Evolutionary conservation across 2,797 vertebrate genomes (phyloP).

Genomic region (Neosilurus hyrtlii): DNA sequence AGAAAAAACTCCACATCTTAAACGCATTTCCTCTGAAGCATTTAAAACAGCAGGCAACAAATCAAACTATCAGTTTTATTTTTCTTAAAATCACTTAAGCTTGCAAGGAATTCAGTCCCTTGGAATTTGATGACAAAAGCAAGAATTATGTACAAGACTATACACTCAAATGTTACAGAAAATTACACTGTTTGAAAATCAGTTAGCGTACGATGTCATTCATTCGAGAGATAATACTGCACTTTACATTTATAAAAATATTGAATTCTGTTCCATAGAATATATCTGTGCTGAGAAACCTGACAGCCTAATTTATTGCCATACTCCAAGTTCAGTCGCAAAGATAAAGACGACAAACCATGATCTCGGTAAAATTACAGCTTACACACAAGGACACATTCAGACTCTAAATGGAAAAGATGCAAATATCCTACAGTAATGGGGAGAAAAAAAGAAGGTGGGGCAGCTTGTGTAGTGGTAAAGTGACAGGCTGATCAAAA

Average conservation of each 20-base stretch:
- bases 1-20: background rate
- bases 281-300: slow-evolving; percentile 64
- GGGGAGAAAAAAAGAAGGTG: background rate
- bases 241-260: slow-evolving; percentile 69
- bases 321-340: slow-evolving; percentile 52
- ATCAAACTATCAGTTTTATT: slow-evolving; percentile 63
- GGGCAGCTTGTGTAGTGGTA: background rate
- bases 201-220: slow-evolving; percentile 64
- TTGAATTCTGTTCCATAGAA: slow-evolving; percentile 56
- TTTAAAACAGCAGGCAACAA: slow-evolving; percentile 5
- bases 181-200: slow-evolving; percentile 62
- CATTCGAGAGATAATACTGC: slow-evolving; percentile 68
- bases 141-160: slow-evolving; percentile 69
- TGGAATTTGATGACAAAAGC: slow-evolving; percentile 67
- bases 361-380: slow-evolving; percentile 62
- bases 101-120: slow-evolving; percentile 72
- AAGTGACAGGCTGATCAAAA: slow-evolving; percentile 11
- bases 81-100: slow-evolving; percentile 70
- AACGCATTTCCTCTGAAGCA: background rate
- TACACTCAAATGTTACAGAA: slow-evolving; percentile 74
- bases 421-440: slow-evolving; percentile 56
- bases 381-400: slow-evolving; percentile 70
- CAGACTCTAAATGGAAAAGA: slow-evolving; percentile 59
- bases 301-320: slow-evolving; percentile 62
- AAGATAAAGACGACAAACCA: slow-evolving; percentile 49